These are phyloP conservation scores for Metopia argyrocephala DNA, from an alignment of 2,888 invertebrate species.

Conservation along the genomic window DNA sequence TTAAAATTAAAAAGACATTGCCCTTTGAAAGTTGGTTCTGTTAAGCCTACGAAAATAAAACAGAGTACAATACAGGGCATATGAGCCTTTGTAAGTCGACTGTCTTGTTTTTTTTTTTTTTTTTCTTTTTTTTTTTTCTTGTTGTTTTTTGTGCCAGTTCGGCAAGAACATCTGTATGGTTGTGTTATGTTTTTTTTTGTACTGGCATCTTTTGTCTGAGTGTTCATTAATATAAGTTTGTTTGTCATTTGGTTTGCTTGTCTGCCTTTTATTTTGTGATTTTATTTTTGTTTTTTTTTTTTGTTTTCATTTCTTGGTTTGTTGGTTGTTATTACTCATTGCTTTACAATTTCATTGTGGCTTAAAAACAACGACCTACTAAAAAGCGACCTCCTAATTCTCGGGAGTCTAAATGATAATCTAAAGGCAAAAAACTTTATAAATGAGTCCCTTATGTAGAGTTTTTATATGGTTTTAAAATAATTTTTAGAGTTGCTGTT, in stretches of 20 bases:
- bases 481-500: conserved; percentile 25
- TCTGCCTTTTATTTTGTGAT: not conserved
- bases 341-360: conserved; percentile 32
- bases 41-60: no score
- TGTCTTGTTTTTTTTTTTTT: no score
- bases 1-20: no score
- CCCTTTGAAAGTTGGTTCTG: no score
- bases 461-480: conserved; percentile 52
- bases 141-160: not conserved
- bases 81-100: no score
- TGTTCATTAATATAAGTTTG: not conserved
- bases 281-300: no score
- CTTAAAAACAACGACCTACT: not conserved
- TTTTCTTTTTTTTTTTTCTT: conserved; percentile 1
- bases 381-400: conserved; percentile 15
- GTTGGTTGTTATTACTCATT: conserved; percentile 37
- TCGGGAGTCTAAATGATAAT: conserved; percentile 43
- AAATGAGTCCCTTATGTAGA: conserved; percentile 48
- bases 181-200: conserved; percentile 41
- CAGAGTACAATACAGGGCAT: not conserved
- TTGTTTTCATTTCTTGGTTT: not conserved
- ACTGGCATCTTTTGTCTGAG: not conserved
- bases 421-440: conserved; percentile 36
- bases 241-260: conserved; percentile 7
- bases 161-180: conserved; percentile 53